Evolutionary conservation across 2,888 invertebrate genomes (phyloP).

Genomic region (Erebia ligea): DNA sequence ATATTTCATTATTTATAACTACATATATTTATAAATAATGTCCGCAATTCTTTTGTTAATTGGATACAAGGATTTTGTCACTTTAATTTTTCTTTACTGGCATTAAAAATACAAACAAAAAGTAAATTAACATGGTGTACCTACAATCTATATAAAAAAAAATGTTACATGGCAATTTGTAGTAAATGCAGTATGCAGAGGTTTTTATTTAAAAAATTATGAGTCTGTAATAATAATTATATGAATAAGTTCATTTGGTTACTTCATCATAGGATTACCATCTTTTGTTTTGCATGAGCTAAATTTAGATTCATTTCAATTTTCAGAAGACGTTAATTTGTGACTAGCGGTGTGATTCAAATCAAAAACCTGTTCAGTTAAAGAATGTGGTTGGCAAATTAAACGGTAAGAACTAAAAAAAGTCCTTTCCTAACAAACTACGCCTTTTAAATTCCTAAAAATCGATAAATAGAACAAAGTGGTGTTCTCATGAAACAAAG

Average conservation of each 20-base stretch:
- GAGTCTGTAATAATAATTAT: background rate
- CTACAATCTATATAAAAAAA: slow-evolving; percentile 1
- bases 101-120: slow-evolving; percentile 6
- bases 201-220: background rate
- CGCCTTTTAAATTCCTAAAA: slow-evolving; percentile 1
- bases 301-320: background rate
- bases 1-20: background rate
- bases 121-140: background rate
- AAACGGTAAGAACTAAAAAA: too few species aligned
- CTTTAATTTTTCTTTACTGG: background rate
- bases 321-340: background rate
- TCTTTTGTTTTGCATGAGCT: slow-evolving; percentile 21
- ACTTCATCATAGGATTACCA: slow-evolving; percentile 33
- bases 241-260: slow-evolving; percentile 35
- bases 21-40: background rate
- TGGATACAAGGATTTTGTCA: background rate
- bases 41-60: background rate
- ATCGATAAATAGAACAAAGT: slow-evolving; percentile 17
- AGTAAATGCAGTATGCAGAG: background rate
- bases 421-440: background rate
- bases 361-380: background rate
- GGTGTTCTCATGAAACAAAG: slow-evolving; percentile 38
- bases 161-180: slow-evolving; percentile 3
- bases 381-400: background rate
- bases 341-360: background rate